These are phyloP conservation scores for Thamnophis elegans DNA, from an alignment of 2,797 vertebrate genomes.

Conservation along the genomic window DNA sequence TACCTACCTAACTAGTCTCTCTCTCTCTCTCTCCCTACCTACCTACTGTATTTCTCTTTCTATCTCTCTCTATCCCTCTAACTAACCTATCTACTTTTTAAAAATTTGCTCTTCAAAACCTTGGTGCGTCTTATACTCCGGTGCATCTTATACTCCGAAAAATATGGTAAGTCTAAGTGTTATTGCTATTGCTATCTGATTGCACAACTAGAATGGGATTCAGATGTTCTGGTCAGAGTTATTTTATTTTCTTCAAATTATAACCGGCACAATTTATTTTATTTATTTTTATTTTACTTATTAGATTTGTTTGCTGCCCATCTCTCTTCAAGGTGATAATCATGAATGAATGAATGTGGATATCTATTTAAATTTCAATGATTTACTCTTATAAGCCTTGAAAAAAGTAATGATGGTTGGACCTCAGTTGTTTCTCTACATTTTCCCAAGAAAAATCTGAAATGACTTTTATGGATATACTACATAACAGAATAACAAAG, in stretches of 20 bases:
- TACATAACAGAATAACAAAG: background rate
- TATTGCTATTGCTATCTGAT: background rate
- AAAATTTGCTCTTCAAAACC: no score
- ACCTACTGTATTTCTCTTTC: no score
- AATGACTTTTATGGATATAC: background rate
- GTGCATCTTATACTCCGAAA: no score
- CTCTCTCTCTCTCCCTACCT: no score
- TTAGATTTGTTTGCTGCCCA: background rate
- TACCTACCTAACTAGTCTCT: no score
- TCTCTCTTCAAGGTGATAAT: background rate
- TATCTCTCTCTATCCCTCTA: no score
- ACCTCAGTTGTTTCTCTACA: background rate
- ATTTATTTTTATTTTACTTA: background rate
- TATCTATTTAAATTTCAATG: constrained; percentile 3
- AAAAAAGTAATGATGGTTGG: background rate
- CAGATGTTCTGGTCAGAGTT: background rate
- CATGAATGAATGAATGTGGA: constrained; percentile 3
- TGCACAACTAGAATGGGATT: background rate
- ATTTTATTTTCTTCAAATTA: background rate
- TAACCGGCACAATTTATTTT: background rate
- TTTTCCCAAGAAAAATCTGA: background rate
- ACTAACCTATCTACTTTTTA: no score
- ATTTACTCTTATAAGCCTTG: background rate
- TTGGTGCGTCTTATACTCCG: no score
- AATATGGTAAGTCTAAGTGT: no score